Evolutionary conservation across 2,797 vertebrate genomes (phyloP), one percentile per base, ranked within the genome.

Genomic region (Esox masquinongy): DNA sequence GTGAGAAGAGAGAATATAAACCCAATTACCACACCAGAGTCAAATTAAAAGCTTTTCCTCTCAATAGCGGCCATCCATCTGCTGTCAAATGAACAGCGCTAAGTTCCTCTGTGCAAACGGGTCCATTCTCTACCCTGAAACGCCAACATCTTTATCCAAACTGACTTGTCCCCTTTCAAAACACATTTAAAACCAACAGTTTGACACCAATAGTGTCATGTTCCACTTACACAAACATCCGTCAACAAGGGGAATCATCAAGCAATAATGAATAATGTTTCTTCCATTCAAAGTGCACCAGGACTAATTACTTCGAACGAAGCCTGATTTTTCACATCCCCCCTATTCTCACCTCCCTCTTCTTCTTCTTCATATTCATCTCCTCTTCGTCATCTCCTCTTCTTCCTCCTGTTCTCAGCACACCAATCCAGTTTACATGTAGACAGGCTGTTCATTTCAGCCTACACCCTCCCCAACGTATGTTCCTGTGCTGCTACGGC

Each of bases 11-110:
- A 84, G 85, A 88, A 91, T 90, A 90, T 88, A 92, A 92, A 93
- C 90, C 89, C 89, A 92, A 92, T 93, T 92, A 92, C 90, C 83
- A 89, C 89, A 88, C 89, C 87, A 88, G 88, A 88, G 88, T 75
- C 87, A 92, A 93, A 92, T 93, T 87, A 93, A 93, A 93, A 92
- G 92, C 88, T 91, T 93, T 90, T 88, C 84, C 88, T 88, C 88
- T 91, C 87, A 90, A 89, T 92, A 85, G 89, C 84, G 85, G 88
- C 89, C 85, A 91, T 93, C 90, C 88, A 90, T 92, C 90, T 89
- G 87, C 80, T 84, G 87, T 91, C 90, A 93, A 91, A 90, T 90
- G 91, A 92, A 85, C 89, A 86, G 84, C 63, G 22, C 77, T 78
- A 53, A 36, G 86, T 85, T 85, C 74, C 82, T 83, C 83, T 78